These are phyloP conservation scores for Phaonia tiefii DNA, from an alignment of 2,888 invertebrate species.

Conservation along the genomic window DNA sequence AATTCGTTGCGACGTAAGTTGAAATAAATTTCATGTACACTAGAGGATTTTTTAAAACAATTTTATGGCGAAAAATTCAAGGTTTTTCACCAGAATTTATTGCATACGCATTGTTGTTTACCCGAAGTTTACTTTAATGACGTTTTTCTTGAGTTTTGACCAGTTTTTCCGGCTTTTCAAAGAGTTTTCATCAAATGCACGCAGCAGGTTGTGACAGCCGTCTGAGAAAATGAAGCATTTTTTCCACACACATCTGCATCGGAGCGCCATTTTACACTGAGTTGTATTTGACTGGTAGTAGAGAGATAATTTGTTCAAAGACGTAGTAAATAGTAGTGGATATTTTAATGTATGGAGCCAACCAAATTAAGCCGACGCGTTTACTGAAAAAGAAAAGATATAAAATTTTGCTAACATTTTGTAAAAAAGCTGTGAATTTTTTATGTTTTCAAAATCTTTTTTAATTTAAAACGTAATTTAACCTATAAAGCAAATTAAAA, in stretches of 20 bases:
- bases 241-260: slow-evolving; percentile 46
- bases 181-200: slow-evolving; percentile 45
- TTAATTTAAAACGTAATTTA: no score
- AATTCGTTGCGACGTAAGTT: slow-evolving; percentile 31
- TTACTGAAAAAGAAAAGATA: no score
- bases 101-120: slow-evolving; percentile 41
- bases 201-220: slow-evolving; percentile 52
- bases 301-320: no score
- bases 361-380: no score
- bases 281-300: not conserved
- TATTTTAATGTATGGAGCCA: no score
- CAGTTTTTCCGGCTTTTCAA: slow-evolving; percentile 38
- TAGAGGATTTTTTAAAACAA: slow-evolving; percentile 45
- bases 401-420: no score
- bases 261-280: slow-evolving; percentile 62
- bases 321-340: no score
- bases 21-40: slow-evolving; percentile 55
- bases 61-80: slow-evolving; percentile 49
- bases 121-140: slow-evolving; percentile 33
- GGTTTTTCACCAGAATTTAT: slow-evolving; percentile 49
- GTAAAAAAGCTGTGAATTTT: no score
- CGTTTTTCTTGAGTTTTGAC: slow-evolving; percentile 53
- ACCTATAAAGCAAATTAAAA: no score
- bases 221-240: slow-evolving; percentile 52
- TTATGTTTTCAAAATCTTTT: no score